A percentile compares a stretch with the other conserved stretches of the same genome.
These are phyloP conservation scores for Crotalus helleri DNA, from an alignment of 2,113 vertebrate species.

Conservation along the genomic window DNA sequence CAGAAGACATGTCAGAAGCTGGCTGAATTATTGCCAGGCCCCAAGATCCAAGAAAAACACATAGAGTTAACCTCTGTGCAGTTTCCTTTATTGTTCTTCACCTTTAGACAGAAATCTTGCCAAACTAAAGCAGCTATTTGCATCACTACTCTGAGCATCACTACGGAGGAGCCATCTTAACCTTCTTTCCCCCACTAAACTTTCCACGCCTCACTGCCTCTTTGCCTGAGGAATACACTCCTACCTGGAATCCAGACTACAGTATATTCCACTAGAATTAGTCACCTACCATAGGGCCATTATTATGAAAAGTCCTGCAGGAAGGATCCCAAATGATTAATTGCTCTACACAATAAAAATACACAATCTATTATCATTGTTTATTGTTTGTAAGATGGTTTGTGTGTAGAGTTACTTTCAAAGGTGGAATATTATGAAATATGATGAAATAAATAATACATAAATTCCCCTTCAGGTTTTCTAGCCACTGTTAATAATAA, in stretches of 20 bases:
- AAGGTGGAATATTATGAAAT: background rate
- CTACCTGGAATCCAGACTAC: no score
- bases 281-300: background rate
- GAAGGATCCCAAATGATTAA: background rate
- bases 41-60: conserved; percentile 25
- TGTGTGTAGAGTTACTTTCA: background rate
- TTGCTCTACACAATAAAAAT: background rate
- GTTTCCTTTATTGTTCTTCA: background rate
- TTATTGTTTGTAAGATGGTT: background rate
- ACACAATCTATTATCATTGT: background rate
- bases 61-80: conserved; percentile 15
- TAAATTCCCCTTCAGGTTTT: background rate
- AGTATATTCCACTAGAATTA: background rate
- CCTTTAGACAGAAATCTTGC: no score
- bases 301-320: background rate
- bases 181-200: background rate
- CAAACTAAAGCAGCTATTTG: background rate
- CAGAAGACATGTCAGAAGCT: background rate
- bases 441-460: background rate
- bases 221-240: background rate
- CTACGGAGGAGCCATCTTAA: background rate
- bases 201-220: background rate
- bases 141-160: background rate
- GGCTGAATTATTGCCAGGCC: background rate
- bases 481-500: background rate